Base-by-base conservation (phyloP, 2,113 vertebrate genomes). In the Gambusia holbrooki region DNA sequence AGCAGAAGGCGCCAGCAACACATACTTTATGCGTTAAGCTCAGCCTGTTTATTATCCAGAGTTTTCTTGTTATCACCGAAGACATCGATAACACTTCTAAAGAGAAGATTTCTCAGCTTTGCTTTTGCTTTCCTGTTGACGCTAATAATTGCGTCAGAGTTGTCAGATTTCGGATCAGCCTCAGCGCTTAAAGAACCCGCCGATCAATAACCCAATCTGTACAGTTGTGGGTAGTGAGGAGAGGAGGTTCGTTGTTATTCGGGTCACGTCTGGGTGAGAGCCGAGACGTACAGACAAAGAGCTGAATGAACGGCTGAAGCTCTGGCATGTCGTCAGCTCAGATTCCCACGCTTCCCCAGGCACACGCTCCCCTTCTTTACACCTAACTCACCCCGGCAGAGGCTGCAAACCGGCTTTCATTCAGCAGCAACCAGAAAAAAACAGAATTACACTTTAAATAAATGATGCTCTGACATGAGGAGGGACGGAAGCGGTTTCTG, bases 181-280 rank as follows among this genome's bases (percentile, higher is more conserved):
- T 45, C 19, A 45, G 3, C 22, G 19, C 35, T 37, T 4, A 42
- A 37, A 30, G 45, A 19, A 25, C 10, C 12, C 28, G 0, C 33
- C 9, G 48, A 84, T 90, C 80, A 82, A 82, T 87, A 76, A 69
- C 76, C 62, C 62, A 69, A 76, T 87, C 76, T 78, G 17, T 27
- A 19, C 0, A 0, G 40, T 29, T 45, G 27, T 11, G 37, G 62
- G 60, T n/a, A 32, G 0, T 30, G 5, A 61, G 51, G 35, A 29
- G n/a, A 12, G 54, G 8, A 45, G 11, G 22, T 60, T 81, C 32
- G 63, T 84, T 62, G 1, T 19, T 51, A 80, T 7, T 29, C 0
- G 33, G 35, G 45, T 19, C 86, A 79, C 62, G 64, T 78, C 65
- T 76, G 12, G 11, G 13, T 13, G 0, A 2, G 29, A 29, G 11